Evolutionary conservation across 30 jellyfish, hydroid and myxozoan genomes (phyloP).

Genomic region (Aurelia sp.): DNA sequence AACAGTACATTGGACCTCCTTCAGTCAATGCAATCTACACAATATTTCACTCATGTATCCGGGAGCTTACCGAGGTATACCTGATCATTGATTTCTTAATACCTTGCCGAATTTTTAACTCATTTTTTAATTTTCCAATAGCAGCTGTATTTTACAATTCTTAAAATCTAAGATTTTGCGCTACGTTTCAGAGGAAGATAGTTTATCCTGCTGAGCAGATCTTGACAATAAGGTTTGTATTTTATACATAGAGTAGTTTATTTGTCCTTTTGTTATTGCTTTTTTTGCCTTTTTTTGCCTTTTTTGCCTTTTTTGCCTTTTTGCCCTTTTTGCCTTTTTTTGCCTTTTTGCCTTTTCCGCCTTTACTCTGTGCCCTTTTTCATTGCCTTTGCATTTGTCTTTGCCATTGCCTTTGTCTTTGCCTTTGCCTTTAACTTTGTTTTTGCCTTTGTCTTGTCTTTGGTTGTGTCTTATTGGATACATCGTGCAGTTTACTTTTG

Average conservation of each 20-base stretch:
- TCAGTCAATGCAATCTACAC: constrained; percentile 91
- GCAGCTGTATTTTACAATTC: neutral
- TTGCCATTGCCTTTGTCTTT: no score
- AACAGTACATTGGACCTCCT: constrained; percentile 98
- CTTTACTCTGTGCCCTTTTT: no score
- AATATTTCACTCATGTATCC: constrained; percentile 89
- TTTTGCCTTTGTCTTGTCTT: neutral
- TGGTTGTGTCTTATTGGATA: no score
- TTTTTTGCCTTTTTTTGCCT: no score
- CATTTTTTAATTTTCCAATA: neutral
- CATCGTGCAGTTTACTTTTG: neutral
- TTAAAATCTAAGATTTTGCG: neutral
- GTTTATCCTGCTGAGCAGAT: constrained; percentile 65
- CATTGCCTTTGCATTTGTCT: no score
- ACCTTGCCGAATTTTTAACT: no score
- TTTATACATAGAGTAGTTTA: neutral
- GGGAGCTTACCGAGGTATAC: constrained; percentile 83
- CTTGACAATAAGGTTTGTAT: constrained; percentile 39
- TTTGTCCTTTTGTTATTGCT: no score
- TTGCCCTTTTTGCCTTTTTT: no score
- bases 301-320: no score
- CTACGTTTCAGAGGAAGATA: constrained; percentile 37
- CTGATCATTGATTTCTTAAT: no score
- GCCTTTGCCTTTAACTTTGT: no score
- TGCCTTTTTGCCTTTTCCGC: neutral